A percentile compares a stretch with the other conserved stretches of the same genome.
Conservation (phyloP, 1,140 invertebrate species). For the Linepithema humile region DNA sequence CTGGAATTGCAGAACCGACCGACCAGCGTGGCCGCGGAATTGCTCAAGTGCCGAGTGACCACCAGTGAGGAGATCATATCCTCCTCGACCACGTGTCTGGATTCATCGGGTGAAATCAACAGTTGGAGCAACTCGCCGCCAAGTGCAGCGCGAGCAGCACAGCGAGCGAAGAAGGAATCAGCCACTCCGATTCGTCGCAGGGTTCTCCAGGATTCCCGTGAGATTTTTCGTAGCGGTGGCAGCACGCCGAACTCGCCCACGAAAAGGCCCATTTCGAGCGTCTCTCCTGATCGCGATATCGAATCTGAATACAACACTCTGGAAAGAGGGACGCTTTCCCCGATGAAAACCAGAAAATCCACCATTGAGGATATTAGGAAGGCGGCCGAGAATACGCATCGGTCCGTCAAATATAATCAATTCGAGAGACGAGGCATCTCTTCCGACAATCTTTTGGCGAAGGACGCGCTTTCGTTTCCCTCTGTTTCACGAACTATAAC, state of each 20-base stretch:
- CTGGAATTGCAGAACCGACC: constrained; percentile 35
- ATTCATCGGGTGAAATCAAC: constrained; percentile 73
- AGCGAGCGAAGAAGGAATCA: constrained; percentile 59
- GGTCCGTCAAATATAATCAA: constrained; percentile 37
- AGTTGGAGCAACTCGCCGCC: constrained; percentile 79
- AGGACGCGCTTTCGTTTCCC: constrained; percentile 41
- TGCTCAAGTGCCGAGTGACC: constrained; percentile 80
- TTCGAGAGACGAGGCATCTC: constrained; percentile 78
- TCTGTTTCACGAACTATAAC: background rate
- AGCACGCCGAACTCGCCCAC: constrained; percentile 77
- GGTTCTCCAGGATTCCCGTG: background rate
- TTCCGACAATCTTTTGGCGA: constrained; percentile 77
- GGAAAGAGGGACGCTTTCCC: constrained; percentile 62
- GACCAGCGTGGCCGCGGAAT: constrained; percentile 64
- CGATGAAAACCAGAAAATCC: constrained; percentile 74
- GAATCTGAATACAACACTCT: constrained; percentile 25
- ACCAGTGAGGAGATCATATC: constrained; percentile 81
- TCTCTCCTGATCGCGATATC: constrained; percentile 62
- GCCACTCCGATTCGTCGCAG: constrained; percentile 31
- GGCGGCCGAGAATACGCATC: constrained; percentile 51
- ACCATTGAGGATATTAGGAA: constrained; percentile 75
- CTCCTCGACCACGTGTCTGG: constrained; percentile 69
- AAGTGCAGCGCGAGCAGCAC: constrained; percentile 60
- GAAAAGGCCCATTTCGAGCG: constrained; percentile 71
- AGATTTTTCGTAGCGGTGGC: constrained; percentile 68